These are phyloP conservation scores for Microctonus brassicae DNA, from an alignment of 2,888 invertebrate genomes.

Conservation along the genomic window DNA sequence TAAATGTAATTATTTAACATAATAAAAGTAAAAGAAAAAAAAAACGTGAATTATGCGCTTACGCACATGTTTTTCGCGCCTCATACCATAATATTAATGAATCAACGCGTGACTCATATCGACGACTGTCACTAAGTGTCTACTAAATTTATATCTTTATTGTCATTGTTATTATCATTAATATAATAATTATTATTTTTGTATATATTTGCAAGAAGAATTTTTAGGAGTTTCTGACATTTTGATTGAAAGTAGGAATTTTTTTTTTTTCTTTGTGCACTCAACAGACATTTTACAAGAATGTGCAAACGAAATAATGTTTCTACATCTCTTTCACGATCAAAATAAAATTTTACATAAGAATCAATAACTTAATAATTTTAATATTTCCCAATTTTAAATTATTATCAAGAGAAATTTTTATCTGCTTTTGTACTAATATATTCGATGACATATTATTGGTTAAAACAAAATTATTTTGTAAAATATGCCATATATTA, in stretches of 20 bases:
- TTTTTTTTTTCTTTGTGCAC: not conserved
- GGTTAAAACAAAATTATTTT: not conserved
- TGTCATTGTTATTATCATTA: not conserved
- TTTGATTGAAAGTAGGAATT: not conserved
- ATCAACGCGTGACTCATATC: not conserved
- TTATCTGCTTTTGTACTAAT: not conserved
- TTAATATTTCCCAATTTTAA: not conserved
- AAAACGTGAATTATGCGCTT: slow-evolving; percentile 53
- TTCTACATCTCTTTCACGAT: not conserved
- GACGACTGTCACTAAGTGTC: not conserved
- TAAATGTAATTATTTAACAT: slow-evolving; percentile 56
- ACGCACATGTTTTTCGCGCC: slow-evolving; percentile 52
- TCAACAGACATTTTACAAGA: not conserved
- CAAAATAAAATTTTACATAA: not conserved
- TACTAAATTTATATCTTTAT: not conserved
- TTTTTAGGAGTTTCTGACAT: not conserved
- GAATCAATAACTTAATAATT: not conserved
- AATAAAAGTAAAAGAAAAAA: slow-evolving; percentile 42
- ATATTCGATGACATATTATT: not conserved
- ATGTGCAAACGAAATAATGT: not conserved
- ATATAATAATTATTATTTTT: not conserved
- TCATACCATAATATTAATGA: slow-evolving; percentile 32
- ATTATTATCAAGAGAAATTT: not conserved
- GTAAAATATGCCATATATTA: not conserved
- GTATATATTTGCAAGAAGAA: not conserved